Base-by-base conservation (phyloP, 1,140 invertebrate genomes). In the Hermetia illucens region DNA sequence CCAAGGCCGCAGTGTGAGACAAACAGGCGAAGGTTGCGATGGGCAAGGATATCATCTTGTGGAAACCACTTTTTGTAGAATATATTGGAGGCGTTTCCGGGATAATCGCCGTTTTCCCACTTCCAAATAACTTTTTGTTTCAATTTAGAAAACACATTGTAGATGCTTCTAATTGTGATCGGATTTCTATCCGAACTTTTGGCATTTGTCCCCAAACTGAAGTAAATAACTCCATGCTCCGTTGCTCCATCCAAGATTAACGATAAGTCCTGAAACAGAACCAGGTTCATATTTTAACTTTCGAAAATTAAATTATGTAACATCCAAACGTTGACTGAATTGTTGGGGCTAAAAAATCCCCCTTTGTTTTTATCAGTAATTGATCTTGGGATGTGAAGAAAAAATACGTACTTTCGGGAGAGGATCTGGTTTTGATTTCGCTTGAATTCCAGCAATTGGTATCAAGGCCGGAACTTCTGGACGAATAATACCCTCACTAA, bases 161-260 rank as follows among this genome's bases (percentile, higher is more conserved):
- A 40, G 20, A 74, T 47, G 1, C 48, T 44, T 27, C 53, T 39
- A 4, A 58, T 43, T 35, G 50, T 57, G 2, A 60, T 50, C 0
- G 42, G 35, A 1, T 59, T 47, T n/a, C 72, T 48, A 12, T 50
- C 37, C 2, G 47, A 43, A 3, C 55, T 46, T 19, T 52, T 53
- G 0, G 69, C 42, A 34, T 62, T 68, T 4, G 64, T 63, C 3
- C 74, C 73, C 21, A 75, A 57, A 44, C 69, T 72, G 40, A 77
- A 66, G 37, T 70, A 70, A 32, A 76, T 63, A 10, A 68, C 63
- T 2, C 72, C 72, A 19, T 68, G 48, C 5, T 58, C 56, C 2
- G 57, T 50, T 5, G 46, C 42, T 10, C 53, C 48, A 24, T 68
- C 62, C 15, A 74, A 36, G 38, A 61, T 68, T 4, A 56, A 40